Evolutionary conservation across 2,113 vertebrate genomes (phyloP).

Genomic region (Mobula birostris): DNA sequence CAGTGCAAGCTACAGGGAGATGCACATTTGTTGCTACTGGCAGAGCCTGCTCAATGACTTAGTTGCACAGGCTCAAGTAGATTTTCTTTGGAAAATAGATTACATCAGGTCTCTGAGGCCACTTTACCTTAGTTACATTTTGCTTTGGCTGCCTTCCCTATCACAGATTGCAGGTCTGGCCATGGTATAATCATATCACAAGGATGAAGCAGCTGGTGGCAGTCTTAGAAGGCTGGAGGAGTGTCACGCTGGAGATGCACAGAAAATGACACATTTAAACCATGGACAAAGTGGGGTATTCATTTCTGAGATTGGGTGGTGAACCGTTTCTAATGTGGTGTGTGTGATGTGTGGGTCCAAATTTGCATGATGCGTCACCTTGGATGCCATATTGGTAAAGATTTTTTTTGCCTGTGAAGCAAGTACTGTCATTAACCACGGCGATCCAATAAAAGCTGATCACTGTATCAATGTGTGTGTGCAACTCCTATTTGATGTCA

Average conservation of each 20-base stretch:
- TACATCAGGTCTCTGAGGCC: background rate
- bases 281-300: no score
- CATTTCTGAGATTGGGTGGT: no score
- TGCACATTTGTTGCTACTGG: background rate
- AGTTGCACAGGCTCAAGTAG: background rate
- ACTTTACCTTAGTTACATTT: background rate
- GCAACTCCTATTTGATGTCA: no score
- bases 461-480: no score
- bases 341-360: no score
- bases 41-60: background rate
- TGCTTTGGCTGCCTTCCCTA: background rate
- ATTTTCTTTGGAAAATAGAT: background rate
- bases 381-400: no score
- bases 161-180: background rate
- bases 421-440: no score
- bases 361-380: no score
- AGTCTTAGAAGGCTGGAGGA: background rate
- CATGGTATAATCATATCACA: background rate
- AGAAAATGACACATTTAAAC: no score
- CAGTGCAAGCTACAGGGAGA: background rate
- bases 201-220: background rate
- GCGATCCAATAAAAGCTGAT: no score
- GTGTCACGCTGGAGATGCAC: background rate
- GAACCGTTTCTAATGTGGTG: no score
- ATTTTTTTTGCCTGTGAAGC: no score